Percentiles rank a stretch among this genome's conserved stretches.
These are phyloP conservation scores for Thamnophis sirtalis DNA, from an alignment of 2,113 vertebrate species.

Conservation along the genomic window DNA sequence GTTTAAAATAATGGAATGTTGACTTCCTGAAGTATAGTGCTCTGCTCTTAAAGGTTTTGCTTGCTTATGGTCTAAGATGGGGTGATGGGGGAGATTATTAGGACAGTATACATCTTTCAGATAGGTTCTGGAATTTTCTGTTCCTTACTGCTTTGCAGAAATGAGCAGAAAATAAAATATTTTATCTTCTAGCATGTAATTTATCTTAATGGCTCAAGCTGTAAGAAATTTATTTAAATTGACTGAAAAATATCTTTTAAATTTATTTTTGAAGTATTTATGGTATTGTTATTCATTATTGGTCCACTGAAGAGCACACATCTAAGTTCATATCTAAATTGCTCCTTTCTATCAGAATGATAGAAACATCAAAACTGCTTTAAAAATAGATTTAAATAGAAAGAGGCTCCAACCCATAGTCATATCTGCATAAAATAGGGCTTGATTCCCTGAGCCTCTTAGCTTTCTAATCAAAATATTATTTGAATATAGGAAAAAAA, in stretches of 20 bases:
- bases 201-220: background rate
- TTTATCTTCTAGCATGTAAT: background rate
- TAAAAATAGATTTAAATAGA: constrained; percentile 5
- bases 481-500: background rate
- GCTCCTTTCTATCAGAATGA: background rate
- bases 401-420: background rate
- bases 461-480: background rate
- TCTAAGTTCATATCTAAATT: background rate
- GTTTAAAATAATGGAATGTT: background rate
- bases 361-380: background rate
- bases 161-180: background rate
- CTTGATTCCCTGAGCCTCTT: background rate
- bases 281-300: background rate
- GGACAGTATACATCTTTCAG: background rate
- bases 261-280: background rate
- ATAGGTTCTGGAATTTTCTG: background rate
- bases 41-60: background rate
- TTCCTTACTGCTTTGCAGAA: constrained; percentile 6
- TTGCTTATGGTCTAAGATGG: background rate
- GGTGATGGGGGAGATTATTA: background rate
- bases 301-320: background rate
- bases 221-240: background rate
- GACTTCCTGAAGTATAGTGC: background rate
- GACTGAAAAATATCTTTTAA: background rate
- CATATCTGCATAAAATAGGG: background rate